Evolutionary conservation across 2,113 vertebrate species (phyloP).

Genomic region (Apus apus): DNA sequence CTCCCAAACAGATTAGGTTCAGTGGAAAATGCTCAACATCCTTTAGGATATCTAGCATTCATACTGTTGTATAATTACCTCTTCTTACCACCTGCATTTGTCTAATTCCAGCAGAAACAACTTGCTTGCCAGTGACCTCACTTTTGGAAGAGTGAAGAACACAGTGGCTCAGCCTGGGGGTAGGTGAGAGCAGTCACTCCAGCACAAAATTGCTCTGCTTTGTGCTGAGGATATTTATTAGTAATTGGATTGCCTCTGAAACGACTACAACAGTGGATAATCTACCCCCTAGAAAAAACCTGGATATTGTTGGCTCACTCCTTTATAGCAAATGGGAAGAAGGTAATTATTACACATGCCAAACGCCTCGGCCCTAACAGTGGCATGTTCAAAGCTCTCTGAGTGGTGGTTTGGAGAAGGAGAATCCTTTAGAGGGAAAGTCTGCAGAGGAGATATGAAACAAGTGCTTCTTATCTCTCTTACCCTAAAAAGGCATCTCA

Average conservation of each 20-base stretch:
- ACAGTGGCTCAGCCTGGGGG: not conserved
- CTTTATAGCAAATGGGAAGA: not conserved
- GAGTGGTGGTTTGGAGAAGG: not conserved
- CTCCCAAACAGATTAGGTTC: not conserved
- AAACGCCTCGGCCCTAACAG: not conserved
- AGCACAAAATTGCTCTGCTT: not conserved
- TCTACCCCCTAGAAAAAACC: not conserved
- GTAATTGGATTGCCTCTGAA: conserved; percentile 14
- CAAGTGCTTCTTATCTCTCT: not conserved
- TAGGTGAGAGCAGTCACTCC: not conserved
- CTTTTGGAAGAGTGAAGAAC: not conserved
- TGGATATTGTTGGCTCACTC: not conserved
- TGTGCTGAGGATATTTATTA: not conserved
- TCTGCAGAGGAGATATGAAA: not conserved
- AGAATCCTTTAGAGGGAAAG: not conserved
- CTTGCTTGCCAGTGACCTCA: not conserved
- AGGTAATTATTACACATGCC: conserved; percentile 10
- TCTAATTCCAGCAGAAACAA: conserved; percentile 18
- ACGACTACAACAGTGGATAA: not conserved
- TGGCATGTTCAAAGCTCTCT: not conserved
- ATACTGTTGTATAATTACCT: not conserved
- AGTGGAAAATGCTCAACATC: not conserved
- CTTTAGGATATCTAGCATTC: not conserved
- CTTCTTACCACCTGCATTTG: not conserved
- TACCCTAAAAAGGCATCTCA: not conserved